Conservation (phyloP, 1,140 invertebrate species). For the Drosophila lacteicornis region DNA sequence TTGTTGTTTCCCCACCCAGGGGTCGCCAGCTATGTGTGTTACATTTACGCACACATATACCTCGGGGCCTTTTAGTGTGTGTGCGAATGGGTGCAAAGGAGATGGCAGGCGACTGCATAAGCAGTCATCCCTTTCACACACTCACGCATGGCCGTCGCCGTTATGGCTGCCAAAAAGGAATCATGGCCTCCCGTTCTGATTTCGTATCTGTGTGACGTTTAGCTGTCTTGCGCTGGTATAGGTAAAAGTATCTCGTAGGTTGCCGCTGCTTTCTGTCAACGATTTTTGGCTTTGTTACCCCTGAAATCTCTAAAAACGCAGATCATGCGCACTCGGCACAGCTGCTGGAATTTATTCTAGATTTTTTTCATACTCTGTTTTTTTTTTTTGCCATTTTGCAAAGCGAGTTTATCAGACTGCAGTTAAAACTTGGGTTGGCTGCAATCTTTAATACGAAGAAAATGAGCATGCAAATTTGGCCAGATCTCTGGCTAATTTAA, state of each 20-base stretch:
- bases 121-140: slow-evolving; percentile 16
- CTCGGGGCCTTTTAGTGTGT: background rate
- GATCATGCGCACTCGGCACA: slow-evolving; percentile 46
- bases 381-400: slow-evolving; percentile 4
- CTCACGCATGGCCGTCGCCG: slow-evolving; percentile 19
- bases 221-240: background rate
- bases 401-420: slow-evolving; percentile 54
- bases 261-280: slow-evolving; percentile 21
- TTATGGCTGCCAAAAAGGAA: slow-evolving; percentile 39
- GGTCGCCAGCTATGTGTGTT: slow-evolving; percentile 26
- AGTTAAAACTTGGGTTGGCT: slow-evolving; percentile 69
- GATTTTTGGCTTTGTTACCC: slow-evolving; percentile 27
- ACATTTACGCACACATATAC: slow-evolving; percentile 47
- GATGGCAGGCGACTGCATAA: background rate
- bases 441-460: slow-evolving; percentile 45
- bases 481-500: slow-evolving; percentile 5
- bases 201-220: slow-evolving; percentile 31
- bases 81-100: slow-evolving; percentile 9
- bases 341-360: slow-evolving; percentile 36
- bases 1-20: slow-evolving; percentile 18
- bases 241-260: slow-evolving; percentile 38
- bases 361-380: slow-evolving; percentile 12
- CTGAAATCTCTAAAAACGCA: slow-evolving; percentile 15
- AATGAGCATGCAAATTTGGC: slow-evolving; percentile 63
- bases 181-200: slow-evolving; percentile 27